phyloP scores from a whole-genome alignment of 2,797 vertebrate genomes.

The Dryobates pubescens region DNA sequence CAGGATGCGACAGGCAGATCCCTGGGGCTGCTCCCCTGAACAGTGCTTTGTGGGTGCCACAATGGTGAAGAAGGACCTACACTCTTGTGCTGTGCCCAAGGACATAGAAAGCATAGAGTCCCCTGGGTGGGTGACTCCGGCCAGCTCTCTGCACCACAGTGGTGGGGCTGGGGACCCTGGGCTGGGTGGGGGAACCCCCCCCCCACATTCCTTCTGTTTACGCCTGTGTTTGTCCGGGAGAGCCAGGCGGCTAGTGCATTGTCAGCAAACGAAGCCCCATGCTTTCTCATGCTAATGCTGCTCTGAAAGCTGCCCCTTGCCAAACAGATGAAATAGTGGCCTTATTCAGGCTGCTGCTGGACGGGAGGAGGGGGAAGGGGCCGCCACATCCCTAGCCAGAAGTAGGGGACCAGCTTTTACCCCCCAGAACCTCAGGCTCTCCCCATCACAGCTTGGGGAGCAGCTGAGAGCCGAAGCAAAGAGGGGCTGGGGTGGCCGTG shows the following conservation, averaged over 20 bases:
- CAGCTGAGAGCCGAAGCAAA: fast-evolving
- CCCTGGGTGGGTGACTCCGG: neutral
- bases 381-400: neutral
- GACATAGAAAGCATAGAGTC: fast-evolving
- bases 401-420: neutral
- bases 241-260: slow-evolving; percentile 89
- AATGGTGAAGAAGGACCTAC: neutral
- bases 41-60: fast-evolving
- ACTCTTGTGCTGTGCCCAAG: neutral
- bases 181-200: slow-evolving; percentile 47
- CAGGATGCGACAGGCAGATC: fast-evolving
- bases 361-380: slow-evolving; percentile 51
- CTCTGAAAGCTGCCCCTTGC: slow-evolving; percentile 92
- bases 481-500: neutral
- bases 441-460: neutral
- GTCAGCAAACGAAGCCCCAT: slow-evolving; percentile 89
- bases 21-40: neutral
- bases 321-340: slow-evolving; percentile 95
- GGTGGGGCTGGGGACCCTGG: slow-evolving; percentile 24
- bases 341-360: slow-evolving; percentile 89
- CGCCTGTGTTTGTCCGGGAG: slow-evolving; percentile 94
- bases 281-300: slow-evolving; percentile 97
- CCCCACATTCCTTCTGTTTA: slow-evolving; percentile 94
- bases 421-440: neutral
- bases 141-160: neutral